These are phyloP conservation scores for Drosophila varians DNA, from an alignment of 1,140 invertebrate genomes.

Conservation along the genomic window DNA sequence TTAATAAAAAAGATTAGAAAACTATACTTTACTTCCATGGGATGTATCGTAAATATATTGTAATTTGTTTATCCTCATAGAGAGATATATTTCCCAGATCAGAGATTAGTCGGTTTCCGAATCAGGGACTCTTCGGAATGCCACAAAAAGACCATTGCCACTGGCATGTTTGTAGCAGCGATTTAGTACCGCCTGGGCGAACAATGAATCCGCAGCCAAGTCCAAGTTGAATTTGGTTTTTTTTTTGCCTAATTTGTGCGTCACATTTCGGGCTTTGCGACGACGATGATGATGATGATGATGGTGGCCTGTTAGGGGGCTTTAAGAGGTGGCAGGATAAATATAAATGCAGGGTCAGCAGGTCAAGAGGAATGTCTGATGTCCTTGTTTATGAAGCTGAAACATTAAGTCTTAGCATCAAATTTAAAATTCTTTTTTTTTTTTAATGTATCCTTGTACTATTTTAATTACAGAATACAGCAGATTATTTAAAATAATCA, in stretches of 20 bases:
- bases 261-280: background rate
- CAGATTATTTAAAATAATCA: too few species aligned
- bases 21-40: background rate
- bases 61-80: background rate
- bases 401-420: constrained; percentile 4
- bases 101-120: background rate
- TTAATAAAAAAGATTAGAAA: background rate
- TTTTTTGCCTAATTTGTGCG: constrained; percentile 61
- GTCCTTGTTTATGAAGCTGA: constrained; percentile 28
- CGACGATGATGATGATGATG: constrained; percentile 15
- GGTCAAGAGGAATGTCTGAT: constrained; percentile 41
- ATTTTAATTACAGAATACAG: too few species aligned
- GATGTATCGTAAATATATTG: background rate
- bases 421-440: background rate
- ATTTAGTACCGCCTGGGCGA: constrained; percentile 65
- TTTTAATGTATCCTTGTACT: too few species aligned
- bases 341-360: constrained; percentile 7
- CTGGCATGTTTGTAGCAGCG: constrained; percentile 42
- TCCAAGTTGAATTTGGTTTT: constrained; percentile 15
- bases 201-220: constrained; percentile 54
- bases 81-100: background rate
- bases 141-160: constrained; percentile 34
- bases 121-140: background rate
- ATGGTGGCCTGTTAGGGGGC: constrained; percentile 13
- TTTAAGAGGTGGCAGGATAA: background rate